Percentiles rank a stretch among this genome's conserved stretches.
These are phyloP conservation scores for Microvelia longipes DNA, from an alignment of 1,140 invertebrate genomes.

Conservation along the genomic window DNA sequence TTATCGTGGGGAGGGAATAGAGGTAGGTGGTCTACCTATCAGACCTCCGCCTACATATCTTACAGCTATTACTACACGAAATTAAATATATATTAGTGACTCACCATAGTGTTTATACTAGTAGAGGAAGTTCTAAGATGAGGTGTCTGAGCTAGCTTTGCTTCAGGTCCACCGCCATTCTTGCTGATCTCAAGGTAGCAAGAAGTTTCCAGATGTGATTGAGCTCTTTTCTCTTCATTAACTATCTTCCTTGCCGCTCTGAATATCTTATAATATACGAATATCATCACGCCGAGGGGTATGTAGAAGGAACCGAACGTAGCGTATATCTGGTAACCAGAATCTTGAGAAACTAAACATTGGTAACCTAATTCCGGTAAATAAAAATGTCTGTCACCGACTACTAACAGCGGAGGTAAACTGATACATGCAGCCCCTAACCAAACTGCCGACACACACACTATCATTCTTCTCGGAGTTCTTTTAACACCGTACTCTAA, in stretches of 20 bases:
- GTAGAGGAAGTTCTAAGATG: constrained; percentile 35
- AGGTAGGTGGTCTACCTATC: too few relatives aligned
- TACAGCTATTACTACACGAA: too few relatives aligned
- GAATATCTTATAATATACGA: constrained; percentile 84
- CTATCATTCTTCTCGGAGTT: constrained; percentile 64
- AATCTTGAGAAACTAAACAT: constrained; percentile 71
- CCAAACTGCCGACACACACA: constrained; percentile 79
- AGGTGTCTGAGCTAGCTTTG: constrained; percentile 36
- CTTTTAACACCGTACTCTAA: constrained; percentile 76
- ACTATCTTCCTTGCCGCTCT: constrained; percentile 67
- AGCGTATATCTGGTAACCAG: constrained; percentile 70
- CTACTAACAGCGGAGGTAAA: constrained; percentile 67
- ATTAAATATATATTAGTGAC: too few relatives aligned
- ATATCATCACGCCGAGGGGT: constrained; percentile 74
- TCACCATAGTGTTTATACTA: constrained; percentile 48
- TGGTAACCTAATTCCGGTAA: constrained; percentile 40
- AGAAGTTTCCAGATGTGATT: constrained; percentile 59
- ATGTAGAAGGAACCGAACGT: constrained; percentile 81
- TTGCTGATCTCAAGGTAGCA: constrained; percentile 51
- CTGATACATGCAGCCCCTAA: constrained; percentile 74
- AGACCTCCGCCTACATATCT: too few relatives aligned
- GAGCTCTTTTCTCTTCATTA: constrained; percentile 66
- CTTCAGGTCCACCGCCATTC: constrained; percentile 48
- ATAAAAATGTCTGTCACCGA: constrained; percentile 64
- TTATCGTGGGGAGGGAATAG: too few relatives aligned